Evolutionary conservation across 2,113 vertebrate genomes (phyloP).

Genomic region (Seriola aureovittata): DNA sequence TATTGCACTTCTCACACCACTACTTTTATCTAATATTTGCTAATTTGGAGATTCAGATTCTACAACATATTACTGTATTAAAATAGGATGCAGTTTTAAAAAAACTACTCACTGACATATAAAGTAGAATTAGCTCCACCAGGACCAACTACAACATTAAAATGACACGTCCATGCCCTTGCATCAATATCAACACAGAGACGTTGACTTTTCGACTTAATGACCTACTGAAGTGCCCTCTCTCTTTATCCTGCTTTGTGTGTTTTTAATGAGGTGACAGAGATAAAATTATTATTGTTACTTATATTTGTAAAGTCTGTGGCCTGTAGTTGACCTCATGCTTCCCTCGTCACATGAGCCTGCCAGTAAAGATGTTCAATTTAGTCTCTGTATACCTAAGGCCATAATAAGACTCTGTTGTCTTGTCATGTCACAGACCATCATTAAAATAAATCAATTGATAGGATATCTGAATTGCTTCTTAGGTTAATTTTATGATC

Average conservation of each 20-base stretch:
- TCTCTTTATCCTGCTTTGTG: neutral
- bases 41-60: neutral
- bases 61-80: neutral
- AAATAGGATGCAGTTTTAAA: neutral
- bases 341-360: too few species aligned
- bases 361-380: neutral
- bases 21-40: neutral
- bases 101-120: neutral
- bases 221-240: neutral
- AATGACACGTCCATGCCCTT: neutral
- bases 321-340: neutral
- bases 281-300: neutral
- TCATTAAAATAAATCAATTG: neutral
- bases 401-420: neutral
- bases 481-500: neutral
- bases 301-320: neutral
- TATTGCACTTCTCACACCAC: neutral
- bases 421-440: slow-evolving; percentile 5
- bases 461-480: neutral
- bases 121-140: neutral
- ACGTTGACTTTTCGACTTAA: neutral
- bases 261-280: neutral
- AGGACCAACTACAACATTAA: neutral
- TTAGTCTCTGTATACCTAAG: neutral
- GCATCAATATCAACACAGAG: neutral